Evolutionary conservation across 1,140 invertebrate species (phyloP).

Genomic region (Philotrypesis tridentata): DNA sequence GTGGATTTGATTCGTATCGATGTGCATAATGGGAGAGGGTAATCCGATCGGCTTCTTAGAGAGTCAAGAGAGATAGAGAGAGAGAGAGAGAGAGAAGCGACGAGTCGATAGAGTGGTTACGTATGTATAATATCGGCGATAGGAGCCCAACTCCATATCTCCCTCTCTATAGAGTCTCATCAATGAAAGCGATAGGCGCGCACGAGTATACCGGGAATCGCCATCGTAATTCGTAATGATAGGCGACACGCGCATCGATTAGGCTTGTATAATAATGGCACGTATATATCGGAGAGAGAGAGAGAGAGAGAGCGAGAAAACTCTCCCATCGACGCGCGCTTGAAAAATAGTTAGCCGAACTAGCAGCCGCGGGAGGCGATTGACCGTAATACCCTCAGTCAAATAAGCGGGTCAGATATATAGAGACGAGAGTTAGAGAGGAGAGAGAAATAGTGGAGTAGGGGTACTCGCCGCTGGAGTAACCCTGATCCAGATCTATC

Average conservation of each 20-base stretch:
- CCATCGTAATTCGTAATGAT: neutral
- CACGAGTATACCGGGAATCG: neutral
- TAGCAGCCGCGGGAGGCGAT: constrained; percentile 59
- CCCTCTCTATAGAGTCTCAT: no score
- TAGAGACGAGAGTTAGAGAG: constrained; percentile 14
- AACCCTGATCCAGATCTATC: constrained; percentile 74
- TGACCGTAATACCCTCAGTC: constrained; percentile 69
- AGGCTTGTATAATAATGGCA: constrained; percentile 57
- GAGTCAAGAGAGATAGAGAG: no score
- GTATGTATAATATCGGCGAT: no score
- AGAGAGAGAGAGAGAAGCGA: no score
- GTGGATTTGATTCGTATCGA: no score
- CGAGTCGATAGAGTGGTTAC: neutral
- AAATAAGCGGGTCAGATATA: constrained; percentile 74
- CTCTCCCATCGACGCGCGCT: constrained; percentile 57
- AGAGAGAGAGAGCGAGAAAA: no score
- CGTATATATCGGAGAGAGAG: no score
- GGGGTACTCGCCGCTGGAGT: constrained; percentile 45
- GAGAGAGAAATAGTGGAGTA: neutral
- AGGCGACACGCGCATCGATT: constrained; percentile 6
- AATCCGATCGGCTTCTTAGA: no score
- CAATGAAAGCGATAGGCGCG: neutral
- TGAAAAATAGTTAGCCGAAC: constrained; percentile 56
- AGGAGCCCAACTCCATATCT: neutral
- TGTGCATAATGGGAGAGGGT: no score